A percentile compares a stretch with the other conserved stretches of the same genome.
phyloP scores from a whole-genome alignment of 2,113 vertebrate species.

The Chaenogobius annularis region DNA sequence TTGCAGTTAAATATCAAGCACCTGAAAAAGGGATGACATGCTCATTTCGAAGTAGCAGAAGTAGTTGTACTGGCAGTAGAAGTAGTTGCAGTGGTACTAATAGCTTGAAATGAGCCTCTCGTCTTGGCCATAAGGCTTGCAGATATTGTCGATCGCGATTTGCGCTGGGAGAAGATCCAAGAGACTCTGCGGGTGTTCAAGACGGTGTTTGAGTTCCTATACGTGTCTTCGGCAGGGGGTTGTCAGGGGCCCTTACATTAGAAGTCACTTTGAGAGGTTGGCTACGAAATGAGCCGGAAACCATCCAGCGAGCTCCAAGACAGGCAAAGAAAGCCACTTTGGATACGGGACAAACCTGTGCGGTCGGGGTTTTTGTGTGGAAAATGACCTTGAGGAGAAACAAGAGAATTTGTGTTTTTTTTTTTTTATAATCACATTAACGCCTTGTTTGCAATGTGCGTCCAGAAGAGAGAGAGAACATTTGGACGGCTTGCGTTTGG shows the following conservation, averaged over 20 bases:
- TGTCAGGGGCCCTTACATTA: conserved; percentile 64
- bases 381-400: conserved; percentile 16
- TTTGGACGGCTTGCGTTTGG: too few relatives aligned
- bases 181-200: conserved; percentile 38
- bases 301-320: conserved; percentile 52
- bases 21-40: too few relatives aligned
- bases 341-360: conserved; percentile 24
- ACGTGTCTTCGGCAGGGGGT: conserved; percentile 41
- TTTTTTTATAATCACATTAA: conserved; percentile 45
- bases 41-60: background rate
- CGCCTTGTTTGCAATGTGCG: conserved; percentile 41
- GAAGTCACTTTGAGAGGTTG: conserved; percentile 67
- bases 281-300: conserved; percentile 66
- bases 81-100: background rate
- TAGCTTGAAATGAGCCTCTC: too few relatives aligned
- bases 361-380: conserved; percentile 15
- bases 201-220: background rate
- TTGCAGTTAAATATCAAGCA: too few relatives aligned
- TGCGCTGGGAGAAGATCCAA: conserved; percentile 55
- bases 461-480: conserved; percentile 45
- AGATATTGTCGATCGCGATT: conserved; percentile 60
- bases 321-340: conserved; percentile 67
- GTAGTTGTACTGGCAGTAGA: background rate
- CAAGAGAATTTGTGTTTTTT: conserved; percentile 32
- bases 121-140: background rate